Evolutionary conservation across 2,888 invertebrate genomes (phyloP), one percentile per base, ranked within the genome.

Genomic region (Scaptomyza cyrtandrae): DNA sequence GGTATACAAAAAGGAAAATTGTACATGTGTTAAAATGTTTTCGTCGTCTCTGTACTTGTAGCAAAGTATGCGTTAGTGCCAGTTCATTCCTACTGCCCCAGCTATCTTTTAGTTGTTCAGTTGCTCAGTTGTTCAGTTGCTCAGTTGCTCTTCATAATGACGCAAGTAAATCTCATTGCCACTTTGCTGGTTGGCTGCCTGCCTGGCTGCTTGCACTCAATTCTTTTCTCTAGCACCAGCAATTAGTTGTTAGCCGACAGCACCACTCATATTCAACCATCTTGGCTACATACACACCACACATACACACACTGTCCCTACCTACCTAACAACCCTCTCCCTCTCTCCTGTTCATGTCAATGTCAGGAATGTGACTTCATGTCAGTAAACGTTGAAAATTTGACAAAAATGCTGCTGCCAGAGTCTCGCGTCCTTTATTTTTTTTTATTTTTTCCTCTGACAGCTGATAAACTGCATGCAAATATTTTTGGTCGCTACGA

Each of bases 81-180:
- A 19, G 44, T 43, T 31, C 57, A 27, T n/a, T 56, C 48, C 19
- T 24, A 29, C n/a, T 44, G 3, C 37, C 24, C 1, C 35, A 10
- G 48, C 6, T 24, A 24, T 37, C 14, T 31, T 45, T 33, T 6
- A 50, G 19, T 19, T 49, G 33, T 16, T 19, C 13, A 35, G 49
- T 35, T 50, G 35, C 35, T 50, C 35, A 24, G 50, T 52, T 53
- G 65, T 83, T 71, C 84, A n/a, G n/a, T 35, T 50, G 35, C 35
- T 50, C 35, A 24, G 50, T 52, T 53, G 65, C 86, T 71, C 84
- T 82, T 85, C 75, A 87, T 78, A 70, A 82, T 67, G 83, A 86
- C 75, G 88, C 80, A 86, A 86, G 82, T 71, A 81, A 78, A 81
- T 81, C 87, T 78, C 86, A 87, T 80, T 86, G 82, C 80, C 82